These are phyloP conservation scores for Lasioglossum pauxillum DNA, from an alignment of 2,888 invertebrate genomes.

Conservation along the genomic window DNA sequence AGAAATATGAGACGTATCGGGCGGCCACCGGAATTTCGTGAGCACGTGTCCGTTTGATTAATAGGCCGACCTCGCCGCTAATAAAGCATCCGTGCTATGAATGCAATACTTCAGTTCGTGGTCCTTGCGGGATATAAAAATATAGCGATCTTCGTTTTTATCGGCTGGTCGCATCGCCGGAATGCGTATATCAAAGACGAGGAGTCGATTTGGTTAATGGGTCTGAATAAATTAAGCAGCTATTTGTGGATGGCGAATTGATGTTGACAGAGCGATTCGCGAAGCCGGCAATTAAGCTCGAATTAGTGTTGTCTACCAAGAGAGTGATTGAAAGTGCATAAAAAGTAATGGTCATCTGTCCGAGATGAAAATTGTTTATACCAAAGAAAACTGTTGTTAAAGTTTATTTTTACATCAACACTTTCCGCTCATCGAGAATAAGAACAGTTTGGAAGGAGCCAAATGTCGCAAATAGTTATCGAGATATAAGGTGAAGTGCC, in stretches of 20 bases:
- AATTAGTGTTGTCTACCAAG: not conserved
- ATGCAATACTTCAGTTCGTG: not conserved
- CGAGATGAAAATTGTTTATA: too few species aligned
- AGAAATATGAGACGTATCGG: conserved; percentile 9
- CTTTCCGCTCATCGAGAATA: too few species aligned
- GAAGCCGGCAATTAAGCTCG: not conserved
- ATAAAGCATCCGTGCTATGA: not conserved
- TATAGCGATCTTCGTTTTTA: not conserved
- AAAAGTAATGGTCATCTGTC: too few species aligned
- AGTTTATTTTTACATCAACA: too few species aligned
- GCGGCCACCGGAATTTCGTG: conserved; percentile 5
- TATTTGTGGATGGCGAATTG: not conserved
- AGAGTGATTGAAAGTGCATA: not conserved
- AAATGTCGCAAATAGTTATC: too few species aligned
- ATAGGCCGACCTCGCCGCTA: not conserved
- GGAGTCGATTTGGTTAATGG: not conserved
- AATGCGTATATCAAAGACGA: not conserved
- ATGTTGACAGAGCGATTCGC: not conserved
- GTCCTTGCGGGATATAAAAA: not conserved
- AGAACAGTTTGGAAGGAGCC: too few species aligned
- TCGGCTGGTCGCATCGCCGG: not conserved
- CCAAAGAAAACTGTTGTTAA: too few species aligned
- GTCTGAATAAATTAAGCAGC: not conserved
- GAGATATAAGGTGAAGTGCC: too few species aligned
- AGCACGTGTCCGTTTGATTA: not conserved